These are phyloP conservation scores for Molanna angustata DNA, from an alignment of 2,888 invertebrate species.

Conservation along the genomic window DNA sequence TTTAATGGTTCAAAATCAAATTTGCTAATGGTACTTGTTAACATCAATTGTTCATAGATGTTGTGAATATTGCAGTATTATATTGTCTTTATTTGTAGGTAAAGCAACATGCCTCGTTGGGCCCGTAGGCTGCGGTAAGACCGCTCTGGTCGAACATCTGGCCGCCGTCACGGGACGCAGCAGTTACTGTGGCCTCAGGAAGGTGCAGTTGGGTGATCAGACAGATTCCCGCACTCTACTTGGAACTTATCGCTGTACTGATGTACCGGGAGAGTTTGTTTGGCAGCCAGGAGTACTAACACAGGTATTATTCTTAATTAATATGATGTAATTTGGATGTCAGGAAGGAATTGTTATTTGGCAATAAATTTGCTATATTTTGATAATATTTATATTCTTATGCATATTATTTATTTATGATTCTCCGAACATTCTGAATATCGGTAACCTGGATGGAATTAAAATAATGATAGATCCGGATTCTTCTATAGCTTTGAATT, in stretches of 20 bases:
- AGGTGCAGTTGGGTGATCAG: slow-evolving; percentile 95
- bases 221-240: slow-evolving; percentile 94
- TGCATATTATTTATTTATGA: too few relatives aligned
- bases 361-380: neutral
- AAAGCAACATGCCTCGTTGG: slow-evolving; percentile 75
- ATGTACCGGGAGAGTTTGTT: slow-evolving; percentile 94
- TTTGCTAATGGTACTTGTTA: too few relatives aligned
- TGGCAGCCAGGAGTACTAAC: slow-evolving; percentile 96
- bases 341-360: neutral
- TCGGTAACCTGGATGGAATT: too few relatives aligned
- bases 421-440: too few relatives aligned
- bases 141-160: slow-evolving; percentile 81
- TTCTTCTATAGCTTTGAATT: too few relatives aligned
- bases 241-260: slow-evolving; percentile 92
- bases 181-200: slow-evolving; percentile 55
- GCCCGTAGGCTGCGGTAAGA: slow-evolving; percentile 94
- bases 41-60: too few relatives aligned
- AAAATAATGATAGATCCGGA: too few relatives aligned
- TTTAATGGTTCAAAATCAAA: too few relatives aligned
- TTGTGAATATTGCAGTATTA: too few relatives aligned
- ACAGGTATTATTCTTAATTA: slow-evolving; percentile 49
- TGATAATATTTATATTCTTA: too few relatives aligned
- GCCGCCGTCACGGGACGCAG: slow-evolving; percentile 73
- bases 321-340: neutral
- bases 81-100: too few relatives aligned